Base-by-base conservation (phyloP, 2,113 vertebrate genomes). In the Otocyon megalotis region DNA sequence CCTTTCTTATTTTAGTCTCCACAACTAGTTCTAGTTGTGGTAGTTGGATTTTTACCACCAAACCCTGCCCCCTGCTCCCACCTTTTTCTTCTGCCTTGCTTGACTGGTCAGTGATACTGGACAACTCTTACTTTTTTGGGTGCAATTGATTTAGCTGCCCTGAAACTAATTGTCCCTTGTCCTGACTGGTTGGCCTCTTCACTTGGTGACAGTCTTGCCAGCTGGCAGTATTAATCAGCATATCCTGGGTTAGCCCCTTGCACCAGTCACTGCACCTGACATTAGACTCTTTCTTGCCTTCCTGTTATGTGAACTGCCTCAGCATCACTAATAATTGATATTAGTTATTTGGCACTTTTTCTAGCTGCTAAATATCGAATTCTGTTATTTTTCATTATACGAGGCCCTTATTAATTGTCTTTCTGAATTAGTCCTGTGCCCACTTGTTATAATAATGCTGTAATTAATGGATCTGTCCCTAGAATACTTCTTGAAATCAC, bases 331-430 rank as follows among this genome's bases (percentile, higher is more conserved):
- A 76, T 96, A 92, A 95, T 97, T 96, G 86, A 83, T 95, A 96
- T 69, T 81, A 67, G 83, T 79, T 71, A 89, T 54, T 97, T 48
- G 87, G 72, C 35, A 92, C 62, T 58, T 71, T 87, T 83, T 89
- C 85, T 43, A 32, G 86, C 79, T 77, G 84, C 93, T 96, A 77
- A 88, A 81, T 93, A 96, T 83, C 74, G 89, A 92, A 87, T 98
- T 96, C 81, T 94, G 89, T 92, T 97, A 86, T 88, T 97, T 94
- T 96, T 97, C 93, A 94, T 97, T 90, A 94, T 89, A 86, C 5
- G 22, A 83, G 89, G 83, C 43, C 58, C 92, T 97, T 92, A 84
- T 93, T 97, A 89, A 93, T 94, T 96, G 63, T 96, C 96, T 96
- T 92, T 43, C 90, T 90, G 80, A 93, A 63, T 96, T 96, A 86